Conservation (phyloP, 2,797 vertebrate species). For the Phrynocephalus guinanensis region DNA sequence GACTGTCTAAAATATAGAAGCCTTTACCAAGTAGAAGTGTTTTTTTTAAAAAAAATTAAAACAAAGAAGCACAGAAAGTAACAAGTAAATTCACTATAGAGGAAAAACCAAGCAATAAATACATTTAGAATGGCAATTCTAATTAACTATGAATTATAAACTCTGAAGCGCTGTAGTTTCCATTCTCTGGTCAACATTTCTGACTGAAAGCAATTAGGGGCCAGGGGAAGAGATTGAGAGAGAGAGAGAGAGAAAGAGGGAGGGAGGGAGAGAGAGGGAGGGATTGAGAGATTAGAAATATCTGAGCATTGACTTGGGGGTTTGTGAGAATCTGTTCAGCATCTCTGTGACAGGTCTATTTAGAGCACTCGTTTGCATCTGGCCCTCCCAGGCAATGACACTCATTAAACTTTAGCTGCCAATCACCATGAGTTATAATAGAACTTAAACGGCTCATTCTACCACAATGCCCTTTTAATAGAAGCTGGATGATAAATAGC, state of each 20-base stretch:
- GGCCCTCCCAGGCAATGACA: conserved; percentile 46
- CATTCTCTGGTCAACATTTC: conserved; percentile 46
- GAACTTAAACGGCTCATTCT: conserved; percentile 14
- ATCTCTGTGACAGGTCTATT: conserved; percentile 59
- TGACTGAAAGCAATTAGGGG: conserved; percentile 29
- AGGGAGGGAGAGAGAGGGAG: background rate
- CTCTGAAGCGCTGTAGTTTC: conserved; percentile 15
- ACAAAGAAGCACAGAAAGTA: background rate
- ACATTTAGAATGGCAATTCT: conserved; percentile 63
- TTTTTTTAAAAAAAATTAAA: background rate
- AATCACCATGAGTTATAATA: conserved; percentile 45
- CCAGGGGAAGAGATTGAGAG: background rate
- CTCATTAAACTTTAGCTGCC: conserved; percentile 56
- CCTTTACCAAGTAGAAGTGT: background rate
- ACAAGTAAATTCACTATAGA: conserved; percentile 37
- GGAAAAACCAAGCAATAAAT: conserved; percentile 52
- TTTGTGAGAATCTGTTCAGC: conserved; percentile 53
- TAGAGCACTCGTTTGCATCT: conserved; percentile 40
- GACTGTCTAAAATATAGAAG: background rate
- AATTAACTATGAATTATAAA: conserved; percentile 36
- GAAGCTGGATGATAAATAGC: conserved; percentile 31
- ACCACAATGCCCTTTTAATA: conserved; percentile 21
- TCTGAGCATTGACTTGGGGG: conserved; percentile 24
- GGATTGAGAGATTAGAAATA: background rate
- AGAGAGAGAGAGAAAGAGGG: background rate